Evolutionary conservation across 92 coral and sea anemone species (phyloP).

Genomic region (Diadumene lineata): DNA sequence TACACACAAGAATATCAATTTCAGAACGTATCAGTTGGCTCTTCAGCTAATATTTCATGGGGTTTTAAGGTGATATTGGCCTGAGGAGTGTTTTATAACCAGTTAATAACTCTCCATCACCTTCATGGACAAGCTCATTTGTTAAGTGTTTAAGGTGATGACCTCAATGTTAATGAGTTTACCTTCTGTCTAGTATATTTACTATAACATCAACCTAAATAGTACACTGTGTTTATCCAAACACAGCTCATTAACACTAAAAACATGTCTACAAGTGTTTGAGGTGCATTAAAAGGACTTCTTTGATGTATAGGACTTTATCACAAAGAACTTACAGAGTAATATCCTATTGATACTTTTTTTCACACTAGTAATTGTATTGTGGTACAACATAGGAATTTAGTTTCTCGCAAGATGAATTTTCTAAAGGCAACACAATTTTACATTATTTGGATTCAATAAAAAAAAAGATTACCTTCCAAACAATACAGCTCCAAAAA

Average conservation of each 20-base stretch:
- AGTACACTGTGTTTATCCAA: constrained; percentile 9
- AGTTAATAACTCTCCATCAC: constrained; percentile 3
- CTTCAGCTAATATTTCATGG: no score
- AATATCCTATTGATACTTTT: no score
- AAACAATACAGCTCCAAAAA: background rate
- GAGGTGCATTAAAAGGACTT: background rate
- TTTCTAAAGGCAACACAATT: no score
- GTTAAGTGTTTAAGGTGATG: constrained; percentile 18
- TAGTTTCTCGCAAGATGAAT: no score
- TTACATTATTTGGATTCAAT: no score
- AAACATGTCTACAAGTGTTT: constrained; percentile 12
- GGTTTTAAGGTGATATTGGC: no score
- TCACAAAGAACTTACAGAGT: background rate
- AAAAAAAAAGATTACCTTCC: no score
- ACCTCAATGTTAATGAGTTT: constrained; percentile 3
- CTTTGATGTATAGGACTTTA: background rate
- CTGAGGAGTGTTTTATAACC: constrained; percentile 1
- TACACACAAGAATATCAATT: no score
- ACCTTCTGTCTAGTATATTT: background rate
- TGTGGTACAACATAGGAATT: no score
- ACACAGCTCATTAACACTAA: background rate
- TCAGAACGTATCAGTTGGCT: no score
- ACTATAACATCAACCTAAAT: constrained; percentile 1
- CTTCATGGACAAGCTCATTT: constrained; percentile 3
- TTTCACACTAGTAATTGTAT: no score